Conservation (phyloP, 2,113 vertebrate genomes). For the Dicentrarchus labrax region DNA sequence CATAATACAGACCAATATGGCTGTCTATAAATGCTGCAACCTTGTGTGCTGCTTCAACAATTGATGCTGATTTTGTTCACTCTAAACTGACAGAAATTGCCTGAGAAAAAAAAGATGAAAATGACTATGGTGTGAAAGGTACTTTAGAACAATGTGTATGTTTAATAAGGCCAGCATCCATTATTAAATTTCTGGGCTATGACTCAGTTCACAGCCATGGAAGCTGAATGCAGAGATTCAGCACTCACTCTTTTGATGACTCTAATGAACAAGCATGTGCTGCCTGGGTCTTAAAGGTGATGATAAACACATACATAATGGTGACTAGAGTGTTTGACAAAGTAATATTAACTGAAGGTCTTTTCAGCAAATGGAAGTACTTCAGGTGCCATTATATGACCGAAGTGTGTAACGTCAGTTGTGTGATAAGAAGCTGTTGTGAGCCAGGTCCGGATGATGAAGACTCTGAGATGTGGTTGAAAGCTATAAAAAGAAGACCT, state of each 20-base stretch:
- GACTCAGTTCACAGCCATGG: not conserved
- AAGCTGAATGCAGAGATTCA: not conserved
- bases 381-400: not conserved
- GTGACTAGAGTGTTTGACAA: not conserved
- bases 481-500: not conserved
- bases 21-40: not conserved
- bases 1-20: not conserved
- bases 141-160: not conserved
- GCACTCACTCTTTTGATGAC: conserved; percentile 9
- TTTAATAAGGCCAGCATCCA: not conserved
- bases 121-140: not conserved
- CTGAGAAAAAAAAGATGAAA: not conserved
- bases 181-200: not conserved
- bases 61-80: not conserved
- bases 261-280: not conserved
- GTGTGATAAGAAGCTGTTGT: not conserved
- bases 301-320: not conserved
- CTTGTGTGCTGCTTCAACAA: not conserved
- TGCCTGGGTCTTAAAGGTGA: not conserved
- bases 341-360: not conserved
- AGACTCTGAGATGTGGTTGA: not conserved
- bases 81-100: not conserved
- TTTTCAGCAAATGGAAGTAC: not conserved
- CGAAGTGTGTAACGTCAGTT: not conserved
- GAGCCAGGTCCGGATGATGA: too few relatives aligned